Percentiles rank a stretch among this genome's conserved stretches.
Evolutionary conservation across 2,113 vertebrate genomes (phyloP).

Genomic region (Xiphias gladius): DNA sequence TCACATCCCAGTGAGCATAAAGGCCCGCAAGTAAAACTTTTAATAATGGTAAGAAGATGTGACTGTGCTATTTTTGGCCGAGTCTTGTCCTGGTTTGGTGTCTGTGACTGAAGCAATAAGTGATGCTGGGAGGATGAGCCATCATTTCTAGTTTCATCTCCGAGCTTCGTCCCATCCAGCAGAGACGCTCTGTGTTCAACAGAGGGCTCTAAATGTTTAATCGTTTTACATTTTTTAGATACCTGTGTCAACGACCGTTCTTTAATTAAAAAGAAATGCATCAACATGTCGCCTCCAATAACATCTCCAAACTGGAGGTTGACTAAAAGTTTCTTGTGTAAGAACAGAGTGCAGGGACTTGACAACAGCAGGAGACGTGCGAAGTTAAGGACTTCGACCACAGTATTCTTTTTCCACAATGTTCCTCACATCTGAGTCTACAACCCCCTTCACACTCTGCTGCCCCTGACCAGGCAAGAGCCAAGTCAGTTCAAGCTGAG

Average conservation of each 20-base stretch:
- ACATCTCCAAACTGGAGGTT: conserved; percentile 22
- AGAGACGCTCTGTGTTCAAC: conserved; percentile 40
- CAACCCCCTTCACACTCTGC: conserved; percentile 36
- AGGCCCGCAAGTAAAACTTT: conserved; percentile 35
- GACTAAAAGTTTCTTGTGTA: conserved; percentile 21
- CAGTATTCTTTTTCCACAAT: conserved; percentile 13
- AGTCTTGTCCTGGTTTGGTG: conserved; percentile 51
- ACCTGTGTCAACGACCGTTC: conserved; percentile 51
- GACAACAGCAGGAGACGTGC: conserved; percentile 5
- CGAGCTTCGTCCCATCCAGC: neutral
- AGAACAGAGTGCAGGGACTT: conserved; percentile 12
- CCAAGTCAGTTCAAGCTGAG: conserved; percentile 8
- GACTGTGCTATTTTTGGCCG: conserved; percentile 57
- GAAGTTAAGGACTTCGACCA: conserved; percentile 12
- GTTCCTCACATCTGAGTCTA: conserved; percentile 14
- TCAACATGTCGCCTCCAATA: conserved; percentile 34
- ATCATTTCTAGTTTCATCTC: conserved; percentile 57
- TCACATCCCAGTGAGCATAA: conserved; percentile 30
- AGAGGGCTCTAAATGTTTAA: conserved; percentile 59
- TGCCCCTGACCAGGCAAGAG: conserved; percentile 32
- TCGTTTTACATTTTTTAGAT: conserved; percentile 58
- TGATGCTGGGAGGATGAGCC: conserved; percentile 54
- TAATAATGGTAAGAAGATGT: conserved; percentile 31
- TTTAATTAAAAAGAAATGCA: conserved; percentile 64
- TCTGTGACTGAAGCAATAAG: conserved; percentile 63